phyloP scores from a whole-genome alignment of 1,140 invertebrate genomes.

The Drosophila eugracilis region DNA sequence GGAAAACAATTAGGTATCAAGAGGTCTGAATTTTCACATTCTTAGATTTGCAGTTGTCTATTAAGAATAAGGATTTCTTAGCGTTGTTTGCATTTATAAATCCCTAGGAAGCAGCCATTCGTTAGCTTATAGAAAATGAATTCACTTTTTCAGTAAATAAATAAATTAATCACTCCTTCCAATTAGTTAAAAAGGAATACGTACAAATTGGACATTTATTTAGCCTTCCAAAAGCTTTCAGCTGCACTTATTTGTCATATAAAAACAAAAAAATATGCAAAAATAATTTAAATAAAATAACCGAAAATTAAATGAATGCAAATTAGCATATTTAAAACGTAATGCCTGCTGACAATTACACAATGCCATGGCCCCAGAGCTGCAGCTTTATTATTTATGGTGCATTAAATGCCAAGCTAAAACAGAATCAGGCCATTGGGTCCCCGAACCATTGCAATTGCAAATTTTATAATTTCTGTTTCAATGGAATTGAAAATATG shows the following conservation, averaged over 20 bases:
- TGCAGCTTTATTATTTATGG: conserved; percentile 73
- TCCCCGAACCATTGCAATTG: background rate
- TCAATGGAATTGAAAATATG: conserved; percentile 7
- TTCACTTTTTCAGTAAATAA: too few species aligned
- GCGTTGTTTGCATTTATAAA: too few species aligned
- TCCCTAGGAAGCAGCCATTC: too few species aligned
- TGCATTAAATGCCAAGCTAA: conserved; percentile 63
- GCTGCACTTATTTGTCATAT: conserved; percentile 7
- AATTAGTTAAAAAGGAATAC: background rate
- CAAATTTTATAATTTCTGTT: conserved; percentile 27
- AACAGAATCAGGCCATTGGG: conserved; percentile 42
- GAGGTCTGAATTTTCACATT: background rate
- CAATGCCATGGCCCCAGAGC: conserved; percentile 21
- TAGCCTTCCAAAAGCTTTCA: background rate
- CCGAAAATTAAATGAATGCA: conserved; percentile 63
- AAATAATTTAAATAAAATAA: conserved; percentile 45
- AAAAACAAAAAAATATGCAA: conserved; percentile 5
- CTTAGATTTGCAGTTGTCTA: background rate
- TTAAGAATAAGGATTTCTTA: too few species aligned
- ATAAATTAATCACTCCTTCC: background rate
- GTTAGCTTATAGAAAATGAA: too few species aligned
- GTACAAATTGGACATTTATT: background rate
- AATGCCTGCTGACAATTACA: conserved; percentile 71
- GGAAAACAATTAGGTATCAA: conserved; percentile 9
- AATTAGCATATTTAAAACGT: conserved; percentile 80